A percentile compares a stretch with the other conserved stretches of the same genome.
These are phyloP conservation scores for Stegostoma tigrinum DNA, from an alignment of 2,113 vertebrate species.

Conservation along the genomic window DNA sequence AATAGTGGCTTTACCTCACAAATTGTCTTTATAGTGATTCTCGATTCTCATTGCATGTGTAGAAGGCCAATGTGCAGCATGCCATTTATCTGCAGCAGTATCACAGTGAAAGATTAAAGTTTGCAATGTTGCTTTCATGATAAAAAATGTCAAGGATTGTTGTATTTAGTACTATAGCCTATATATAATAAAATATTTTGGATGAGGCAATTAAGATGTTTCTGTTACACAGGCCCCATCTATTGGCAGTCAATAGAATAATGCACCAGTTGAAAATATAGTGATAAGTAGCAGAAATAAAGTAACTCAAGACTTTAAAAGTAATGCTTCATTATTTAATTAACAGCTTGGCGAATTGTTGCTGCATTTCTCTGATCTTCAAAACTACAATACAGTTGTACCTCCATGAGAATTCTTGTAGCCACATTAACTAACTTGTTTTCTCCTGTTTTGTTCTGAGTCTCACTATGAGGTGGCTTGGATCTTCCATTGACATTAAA, in stretches of 20 bases:
- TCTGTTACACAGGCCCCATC: slow-evolving; percentile 27
- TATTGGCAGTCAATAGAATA: slow-evolving; percentile 21
- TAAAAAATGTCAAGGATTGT: background rate
- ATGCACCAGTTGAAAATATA: background rate
- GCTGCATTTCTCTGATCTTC: background rate
- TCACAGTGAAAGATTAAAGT: background rate
- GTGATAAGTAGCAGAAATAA: background rate
- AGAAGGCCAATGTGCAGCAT: background rate
- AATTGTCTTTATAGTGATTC: too few species aligned
- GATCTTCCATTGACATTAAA: background rate
- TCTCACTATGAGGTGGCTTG: background rate
- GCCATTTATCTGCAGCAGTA: background rate
- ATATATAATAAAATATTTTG: background rate
- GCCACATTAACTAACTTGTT: background rate
- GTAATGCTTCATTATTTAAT: background rate
- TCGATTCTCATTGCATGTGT: background rate
- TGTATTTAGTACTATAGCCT: background rate
- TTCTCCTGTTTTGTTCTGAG: background rate
- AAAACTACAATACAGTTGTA: background rate
- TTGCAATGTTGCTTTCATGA: background rate
- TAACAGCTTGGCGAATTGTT: background rate
- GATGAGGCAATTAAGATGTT: background rate
- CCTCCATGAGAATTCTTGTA: background rate
- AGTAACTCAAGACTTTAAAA: background rate
- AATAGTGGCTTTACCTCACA: too few species aligned